Evolutionary conservation across 2,888 invertebrate species (phyloP), one percentile per base, ranked within the genome.

Genomic region (Eristalis intricaria): DNA sequence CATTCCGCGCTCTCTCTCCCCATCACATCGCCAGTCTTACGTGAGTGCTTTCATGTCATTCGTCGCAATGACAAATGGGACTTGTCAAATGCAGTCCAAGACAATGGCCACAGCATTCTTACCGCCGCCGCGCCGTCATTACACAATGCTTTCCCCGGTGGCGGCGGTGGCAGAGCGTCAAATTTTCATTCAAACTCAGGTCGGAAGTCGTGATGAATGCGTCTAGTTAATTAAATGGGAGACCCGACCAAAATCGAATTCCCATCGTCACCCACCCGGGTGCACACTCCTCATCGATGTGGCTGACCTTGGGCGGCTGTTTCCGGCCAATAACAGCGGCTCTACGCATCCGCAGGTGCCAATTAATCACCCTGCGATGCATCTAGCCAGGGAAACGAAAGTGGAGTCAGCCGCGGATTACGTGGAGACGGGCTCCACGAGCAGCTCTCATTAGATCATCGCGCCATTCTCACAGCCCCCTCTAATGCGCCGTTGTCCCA

Each of bases 181-280:
- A n/a, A 50, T 50, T 50, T 50, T 19, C 50, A 50, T 50, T 8
- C 50, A 50, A 50, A 19, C n/a, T 8, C 8, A 4, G 19, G 19
- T 50, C 50, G 69, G 58, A 69, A 69, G 69, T 58, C 13, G 56
- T n/a, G 32, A 22, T 35, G 56, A 56, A 56, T 32, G 32, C 19
- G 29, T 32, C 29, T 13, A 15, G 26, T 58, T 58, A 69, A 69
- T 69, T 69, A 35, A n/a, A 58, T 19, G 32, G 19, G 22, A 11
- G 19, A 58, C 35, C 35, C 15, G 22, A 32, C 56, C 58, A 19
- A 69, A 22, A 58, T 50, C 50, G 11, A 8, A 58, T 58, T 58
- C 35, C 35, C 58, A 69, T n/a, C 50, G 50, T 58, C 69, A 58
- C 69, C 69, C 69, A 69, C 58, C 69, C 58, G 19, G 15, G 32